phyloP scores from a whole-genome alignment of 2,113 vertebrate genomes.

The Origma solitaria region DNA sequence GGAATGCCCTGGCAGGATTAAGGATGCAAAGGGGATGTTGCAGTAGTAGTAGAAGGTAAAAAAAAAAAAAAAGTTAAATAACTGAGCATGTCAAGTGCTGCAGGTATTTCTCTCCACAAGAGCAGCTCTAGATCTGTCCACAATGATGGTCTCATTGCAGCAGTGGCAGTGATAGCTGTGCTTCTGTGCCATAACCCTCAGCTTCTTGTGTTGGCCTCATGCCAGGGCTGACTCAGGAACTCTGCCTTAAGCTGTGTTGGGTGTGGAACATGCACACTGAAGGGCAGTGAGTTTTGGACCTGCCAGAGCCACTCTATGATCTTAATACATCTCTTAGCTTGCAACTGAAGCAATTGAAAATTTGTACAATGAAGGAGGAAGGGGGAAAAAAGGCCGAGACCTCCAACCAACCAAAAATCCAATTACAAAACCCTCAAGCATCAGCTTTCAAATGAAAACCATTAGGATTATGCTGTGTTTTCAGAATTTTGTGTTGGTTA shows the following conservation, averaged over 20 bases:
- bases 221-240: background rate
- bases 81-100: background rate
- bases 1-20: background rate
- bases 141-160: background rate
- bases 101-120: background rate
- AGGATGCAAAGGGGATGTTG: background rate
- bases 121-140: background rate
- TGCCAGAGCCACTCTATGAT: background rate
- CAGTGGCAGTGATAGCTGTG: background rate
- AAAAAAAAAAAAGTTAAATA: background rate
- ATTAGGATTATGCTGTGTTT: background rate
- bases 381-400: background rate
- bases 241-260: background rate
- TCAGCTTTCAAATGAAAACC: background rate
- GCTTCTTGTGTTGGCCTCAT: background rate
- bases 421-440: background rate
- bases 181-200: background rate
- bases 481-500: background rate
- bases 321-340: background rate
- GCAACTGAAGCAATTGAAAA: background rate
- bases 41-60: background rate
- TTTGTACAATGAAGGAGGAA: background rate
- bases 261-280: rapidly evolving
- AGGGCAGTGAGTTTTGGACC: background rate
- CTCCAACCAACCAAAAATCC: background rate